Conservation (phyloP, 35 echinoderm and acorn worm genomes). For the Diadema setosum region DNA sequence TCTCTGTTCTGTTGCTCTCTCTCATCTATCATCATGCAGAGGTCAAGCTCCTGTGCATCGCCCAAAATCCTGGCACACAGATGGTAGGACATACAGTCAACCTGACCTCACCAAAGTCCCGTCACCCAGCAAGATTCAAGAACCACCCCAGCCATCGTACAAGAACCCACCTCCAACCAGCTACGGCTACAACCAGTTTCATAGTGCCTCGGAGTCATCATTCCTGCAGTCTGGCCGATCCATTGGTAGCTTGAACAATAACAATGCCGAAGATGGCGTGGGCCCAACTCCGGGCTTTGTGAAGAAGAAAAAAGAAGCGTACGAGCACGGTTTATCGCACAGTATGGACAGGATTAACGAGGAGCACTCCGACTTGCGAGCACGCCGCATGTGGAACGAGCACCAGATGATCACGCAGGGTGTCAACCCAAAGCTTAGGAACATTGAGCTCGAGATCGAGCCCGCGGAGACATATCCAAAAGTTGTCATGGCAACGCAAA, state of each 20-base stretch:
- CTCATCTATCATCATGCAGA: too few species aligned
- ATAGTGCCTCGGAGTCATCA: not conserved
- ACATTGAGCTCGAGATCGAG: not conserved
- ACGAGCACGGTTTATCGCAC: not conserved
- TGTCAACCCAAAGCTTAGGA: not conserved
- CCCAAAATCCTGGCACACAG: slow-evolving; percentile 10
- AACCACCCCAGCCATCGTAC: not conserved
- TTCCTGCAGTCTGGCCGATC: not conserved
- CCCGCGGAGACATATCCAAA: slow-evolving; percentile 7
- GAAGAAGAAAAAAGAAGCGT: not conserved
- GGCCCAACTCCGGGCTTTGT: not conserved
- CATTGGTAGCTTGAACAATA: not conserved
- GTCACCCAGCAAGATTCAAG: not conserved
- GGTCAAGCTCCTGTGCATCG: not conserved
- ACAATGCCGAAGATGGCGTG: not conserved
- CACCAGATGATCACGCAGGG: not conserved
- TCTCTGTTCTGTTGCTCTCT: too few species aligned
- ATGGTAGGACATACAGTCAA: not conserved
- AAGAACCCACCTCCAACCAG: not conserved
- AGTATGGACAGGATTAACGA: not conserved
- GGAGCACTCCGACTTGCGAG: not conserved
- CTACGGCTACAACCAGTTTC: not conserved
- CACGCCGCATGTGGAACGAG: not conserved
- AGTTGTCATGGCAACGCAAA: not conserved
- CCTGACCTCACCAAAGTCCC: not conserved